phyloP scores from a whole-genome alignment of 1,140 invertebrate species.

The Drosophila obscura region DNA sequence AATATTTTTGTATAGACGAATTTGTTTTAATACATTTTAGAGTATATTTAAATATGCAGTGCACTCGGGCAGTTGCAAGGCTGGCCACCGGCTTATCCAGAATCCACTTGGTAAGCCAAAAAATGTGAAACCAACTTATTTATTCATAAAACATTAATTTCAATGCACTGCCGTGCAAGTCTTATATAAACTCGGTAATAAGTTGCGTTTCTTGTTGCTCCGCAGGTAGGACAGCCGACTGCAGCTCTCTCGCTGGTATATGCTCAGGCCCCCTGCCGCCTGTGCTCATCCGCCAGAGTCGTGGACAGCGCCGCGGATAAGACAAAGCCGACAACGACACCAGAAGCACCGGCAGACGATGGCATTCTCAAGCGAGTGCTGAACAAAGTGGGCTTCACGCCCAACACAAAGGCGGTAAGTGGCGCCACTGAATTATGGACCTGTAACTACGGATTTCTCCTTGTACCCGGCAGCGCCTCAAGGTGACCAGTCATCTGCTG shows the following conservation, averaged over 20 bases:
- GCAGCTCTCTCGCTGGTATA: neutral
- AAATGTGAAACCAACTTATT: fast-evolving
- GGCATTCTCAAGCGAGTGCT: slow-evolving; percentile 76
- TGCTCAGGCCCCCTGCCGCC: slow-evolving; percentile 46
- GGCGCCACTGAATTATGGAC: too few species aligned
- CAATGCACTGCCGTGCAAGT: slow-evolving; percentile 22
- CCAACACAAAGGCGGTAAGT: slow-evolving; percentile 76
- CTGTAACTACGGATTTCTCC: neutral
- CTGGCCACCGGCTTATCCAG: slow-evolving; percentile 32
- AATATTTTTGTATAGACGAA: slow-evolving; percentile 41
- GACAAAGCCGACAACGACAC: slow-evolving; percentile 29
- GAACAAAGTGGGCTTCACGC: slow-evolving; percentile 77
- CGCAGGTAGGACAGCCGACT: slow-evolving; percentile 46
- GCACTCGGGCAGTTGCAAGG: slow-evolving; percentile 53
- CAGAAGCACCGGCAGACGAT: slow-evolving; percentile 33
- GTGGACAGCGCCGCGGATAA: slow-evolving; percentile 51
- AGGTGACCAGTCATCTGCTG: slow-evolving; percentile 86
- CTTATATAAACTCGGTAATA: slow-evolving; percentile 65
- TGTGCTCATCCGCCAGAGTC: slow-evolving; percentile 58
- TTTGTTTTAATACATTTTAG: slow-evolving; percentile 37
- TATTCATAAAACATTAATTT: neutral
- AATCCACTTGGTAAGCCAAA: slow-evolving; percentile 34
- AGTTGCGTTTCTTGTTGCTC: slow-evolving; percentile 17
- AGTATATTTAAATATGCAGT: slow-evolving; percentile 53
- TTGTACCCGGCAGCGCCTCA: slow-evolving; percentile 85